Conservation (phyloP, 1,140 invertebrate species). For the Solenopsis invicta region DNA sequence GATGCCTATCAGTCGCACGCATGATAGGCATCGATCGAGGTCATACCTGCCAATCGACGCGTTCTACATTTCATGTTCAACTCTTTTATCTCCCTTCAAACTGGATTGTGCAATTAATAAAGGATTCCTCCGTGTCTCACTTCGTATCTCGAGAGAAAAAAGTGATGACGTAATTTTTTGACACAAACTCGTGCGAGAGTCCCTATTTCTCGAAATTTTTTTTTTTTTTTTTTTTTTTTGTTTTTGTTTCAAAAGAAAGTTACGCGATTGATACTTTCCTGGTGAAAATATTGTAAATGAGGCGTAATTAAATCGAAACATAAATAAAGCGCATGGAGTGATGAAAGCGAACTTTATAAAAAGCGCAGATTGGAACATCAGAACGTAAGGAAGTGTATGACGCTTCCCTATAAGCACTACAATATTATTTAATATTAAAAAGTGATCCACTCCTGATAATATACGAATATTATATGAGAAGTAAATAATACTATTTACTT, state of each 20-base stretch:
- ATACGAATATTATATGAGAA: too few relatives aligned
- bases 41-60: background rate
- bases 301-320: too few relatives aligned
- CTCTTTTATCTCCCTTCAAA: background rate
- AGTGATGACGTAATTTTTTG: background rate
- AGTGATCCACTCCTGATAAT: too few relatives aligned
- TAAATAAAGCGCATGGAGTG: too few relatives aligned
- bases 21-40: background rate
- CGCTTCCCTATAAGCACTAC: too few relatives aligned
- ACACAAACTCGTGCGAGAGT: background rate
- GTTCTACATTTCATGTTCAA: background rate
- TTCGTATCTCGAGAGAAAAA: background rate
- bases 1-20: background rate
- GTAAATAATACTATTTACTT: too few relatives aligned
- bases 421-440: too few relatives aligned
- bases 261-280: background rate
- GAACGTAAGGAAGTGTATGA: too few relatives aligned
- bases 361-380: too few relatives aligned
- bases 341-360: too few relatives aligned
- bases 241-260: background rate
- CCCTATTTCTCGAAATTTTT: background rate
- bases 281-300: too few relatives aligned
- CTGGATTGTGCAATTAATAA: background rate
- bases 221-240: too few relatives aligned
- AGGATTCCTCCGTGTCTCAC: background rate